Evolutionary conservation across 1,140 invertebrate species (phyloP).

Genomic region (Drosophila serrata): DNA sequence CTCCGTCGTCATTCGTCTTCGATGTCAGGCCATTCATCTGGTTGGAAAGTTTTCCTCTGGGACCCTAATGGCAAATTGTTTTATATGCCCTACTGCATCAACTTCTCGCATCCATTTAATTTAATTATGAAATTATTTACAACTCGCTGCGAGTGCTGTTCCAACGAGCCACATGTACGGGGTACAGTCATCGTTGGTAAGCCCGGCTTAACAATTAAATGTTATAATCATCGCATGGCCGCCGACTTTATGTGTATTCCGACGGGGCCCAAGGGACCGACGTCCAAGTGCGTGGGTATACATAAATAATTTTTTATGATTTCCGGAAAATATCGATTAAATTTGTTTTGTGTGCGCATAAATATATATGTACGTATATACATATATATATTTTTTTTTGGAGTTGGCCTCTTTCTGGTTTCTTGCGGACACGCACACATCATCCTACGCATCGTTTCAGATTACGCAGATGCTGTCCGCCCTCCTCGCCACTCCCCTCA

Average conservation of each 20-base stretch:
- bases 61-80: constrained; percentile 31
- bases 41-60: constrained; percentile 25
- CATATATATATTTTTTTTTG: constrained; percentile 15
- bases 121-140: constrained; percentile 68
- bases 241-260: constrained; percentile 23
- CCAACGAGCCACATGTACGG: constrained; percentile 19
- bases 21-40: constrained; percentile 52
- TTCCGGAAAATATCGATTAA: constrained; percentile 74
- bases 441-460: constrained; percentile 2
- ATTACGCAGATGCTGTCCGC: constrained; percentile 22
- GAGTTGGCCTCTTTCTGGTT: constrained; percentile 32
- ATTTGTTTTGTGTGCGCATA: constrained; percentile 42
- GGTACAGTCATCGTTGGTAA: constrained; percentile 61
- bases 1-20: constrained; percentile 32
- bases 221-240: constrained; percentile 54
- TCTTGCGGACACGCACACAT: constrained; percentile 43
- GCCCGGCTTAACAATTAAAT: constrained; percentile 62
- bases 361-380: not conserved
- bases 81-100: constrained; percentile 29
- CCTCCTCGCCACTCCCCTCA: constrained; percentile 14
- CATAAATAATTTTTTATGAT: constrained; percentile 77
- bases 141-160: constrained; percentile 19
- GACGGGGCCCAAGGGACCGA: not conserved
- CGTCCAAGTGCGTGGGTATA: constrained; percentile 54
- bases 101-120: constrained; percentile 44